A percentile compares a stretch with the other conserved stretches of the same genome.
These are phyloP conservation scores for Ammospiza caudacuta DNA, from an alignment of 2,113 vertebrate genomes.

Conservation along the genomic window DNA sequence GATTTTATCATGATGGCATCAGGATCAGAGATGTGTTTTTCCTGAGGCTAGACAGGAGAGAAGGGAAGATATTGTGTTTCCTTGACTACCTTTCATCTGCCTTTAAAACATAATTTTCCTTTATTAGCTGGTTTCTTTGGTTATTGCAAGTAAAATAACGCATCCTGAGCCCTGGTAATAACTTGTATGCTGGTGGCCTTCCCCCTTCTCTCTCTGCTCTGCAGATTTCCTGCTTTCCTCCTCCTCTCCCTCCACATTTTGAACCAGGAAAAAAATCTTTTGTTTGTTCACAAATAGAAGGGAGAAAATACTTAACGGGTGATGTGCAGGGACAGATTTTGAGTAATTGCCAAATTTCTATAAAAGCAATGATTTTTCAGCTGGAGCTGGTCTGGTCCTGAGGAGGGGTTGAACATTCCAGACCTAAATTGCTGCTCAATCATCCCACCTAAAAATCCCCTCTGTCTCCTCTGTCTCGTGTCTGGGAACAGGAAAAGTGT, in stretches of 20 bases:
- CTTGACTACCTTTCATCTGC: constrained; percentile 32
- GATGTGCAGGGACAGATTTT: not conserved
- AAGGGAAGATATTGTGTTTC: not conserved
- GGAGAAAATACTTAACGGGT: not conserved
- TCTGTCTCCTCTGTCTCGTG: not conserved
- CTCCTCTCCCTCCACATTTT: not conserved
- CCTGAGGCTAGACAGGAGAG: not conserved
- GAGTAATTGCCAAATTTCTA: not conserved
- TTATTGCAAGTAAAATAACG: not conserved
- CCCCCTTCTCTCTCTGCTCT: not conserved
- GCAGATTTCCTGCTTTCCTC: not conserved
- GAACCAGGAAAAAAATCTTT: not conserved
- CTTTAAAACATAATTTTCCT: not conserved
- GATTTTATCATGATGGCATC: not conserved
- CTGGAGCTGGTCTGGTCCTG: not conserved
- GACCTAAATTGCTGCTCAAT: not conserved
- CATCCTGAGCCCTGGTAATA: not conserved
- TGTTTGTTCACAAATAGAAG: not conserved
- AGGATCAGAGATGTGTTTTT: not conserved
- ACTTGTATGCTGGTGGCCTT: not conserved
- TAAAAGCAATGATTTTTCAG: not conserved
- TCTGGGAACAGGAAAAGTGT: not conserved
- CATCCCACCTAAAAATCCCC: not conserved
- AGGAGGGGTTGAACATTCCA: too few relatives aligned
- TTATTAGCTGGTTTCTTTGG: not conserved